Percentiles rank a stretch among this genome's conserved stretches.
Evolutionary conservation across 2,113 vertebrate genomes (phyloP).

Genomic region (Dipodomys stephensi): DNA sequence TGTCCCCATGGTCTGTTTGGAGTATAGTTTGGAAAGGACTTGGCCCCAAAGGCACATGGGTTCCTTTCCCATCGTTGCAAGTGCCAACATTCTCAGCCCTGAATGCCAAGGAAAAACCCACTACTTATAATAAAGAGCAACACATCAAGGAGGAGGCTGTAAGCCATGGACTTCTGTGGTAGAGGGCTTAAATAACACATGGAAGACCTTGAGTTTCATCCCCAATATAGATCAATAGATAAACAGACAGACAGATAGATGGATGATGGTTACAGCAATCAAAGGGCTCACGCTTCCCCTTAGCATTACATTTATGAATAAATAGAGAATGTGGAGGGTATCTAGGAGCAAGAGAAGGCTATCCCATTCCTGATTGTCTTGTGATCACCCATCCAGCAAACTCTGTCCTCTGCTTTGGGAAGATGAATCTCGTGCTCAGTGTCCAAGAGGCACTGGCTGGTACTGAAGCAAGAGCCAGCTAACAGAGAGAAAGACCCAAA

Average conservation of each 20-base stretch:
- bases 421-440: neutral
- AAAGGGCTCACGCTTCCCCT: neutral
- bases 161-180: too few species aligned
- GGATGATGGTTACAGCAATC: neutral
- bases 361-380: rapidly evolving
- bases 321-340: rapidly evolving
- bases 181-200: neutral
- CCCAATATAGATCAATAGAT: neutral
- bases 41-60: neutral
- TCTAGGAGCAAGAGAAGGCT: neutral
- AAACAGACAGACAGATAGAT: neutral
- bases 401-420: neutral
- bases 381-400: neutral
- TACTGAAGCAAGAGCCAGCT: neutral
- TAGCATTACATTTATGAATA: too few species aligned
- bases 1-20: neutral
- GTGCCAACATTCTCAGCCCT: neutral
- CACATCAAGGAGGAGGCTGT: neutral
- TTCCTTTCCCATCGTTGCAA: neutral
- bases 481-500: neutral
- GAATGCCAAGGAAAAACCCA: neutral
- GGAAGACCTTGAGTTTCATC: neutral
- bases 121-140: neutral
- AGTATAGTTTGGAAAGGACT: neutral
- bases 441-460: neutral